Percentiles rank a stretch among this genome's conserved stretches.
phyloP scores from a whole-genome alignment of 2,888 invertebrate species.

The Neelides folsomi region DNA sequence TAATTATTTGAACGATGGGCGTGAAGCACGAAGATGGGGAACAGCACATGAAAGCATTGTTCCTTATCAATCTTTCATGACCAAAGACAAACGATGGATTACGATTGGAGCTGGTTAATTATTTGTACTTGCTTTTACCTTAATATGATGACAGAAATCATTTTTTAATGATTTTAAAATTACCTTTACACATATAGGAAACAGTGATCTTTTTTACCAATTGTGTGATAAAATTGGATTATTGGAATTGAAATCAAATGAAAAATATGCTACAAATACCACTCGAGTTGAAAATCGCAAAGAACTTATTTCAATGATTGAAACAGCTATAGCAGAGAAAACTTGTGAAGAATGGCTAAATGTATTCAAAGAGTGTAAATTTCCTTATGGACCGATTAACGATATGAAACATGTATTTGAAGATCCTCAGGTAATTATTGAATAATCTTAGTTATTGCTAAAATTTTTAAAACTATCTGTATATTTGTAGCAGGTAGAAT shows the following conservation, averaged over 20 bases:
- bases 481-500: neutral
- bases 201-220: conserved; percentile 52
- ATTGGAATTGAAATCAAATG: conserved; percentile 48
- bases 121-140: conserved; percentile 55
- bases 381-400: conserved; percentile 85
- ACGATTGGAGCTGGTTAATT: conserved; percentile 78
- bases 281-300: conserved; percentile 62
- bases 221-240: conserved; percentile 53
- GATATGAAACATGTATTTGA: conserved; percentile 69
- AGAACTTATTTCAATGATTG: conserved; percentile 51
- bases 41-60: conserved; percentile 89
- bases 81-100: conserved; percentile 60
- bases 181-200: conserved; percentile 22
- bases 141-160: too few relatives aligned
- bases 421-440: conserved; percentile 62
- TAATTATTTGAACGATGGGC: conserved; percentile 74
- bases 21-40: conserved; percentile 69
- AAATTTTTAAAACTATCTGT: neutral
- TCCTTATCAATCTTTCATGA: conserved; percentile 80
- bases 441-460: neutral
- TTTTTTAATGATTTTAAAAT: too few relatives aligned
- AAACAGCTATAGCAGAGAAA: conserved; percentile 48
- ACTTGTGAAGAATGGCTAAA: conserved; percentile 60
- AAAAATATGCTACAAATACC: conserved; percentile 57
- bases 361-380: conserved; percentile 56